These are phyloP conservation scores for Corella eumyota DNA, from an alignment of 23 tunicate genomes.

Conservation along the genomic window DNA sequence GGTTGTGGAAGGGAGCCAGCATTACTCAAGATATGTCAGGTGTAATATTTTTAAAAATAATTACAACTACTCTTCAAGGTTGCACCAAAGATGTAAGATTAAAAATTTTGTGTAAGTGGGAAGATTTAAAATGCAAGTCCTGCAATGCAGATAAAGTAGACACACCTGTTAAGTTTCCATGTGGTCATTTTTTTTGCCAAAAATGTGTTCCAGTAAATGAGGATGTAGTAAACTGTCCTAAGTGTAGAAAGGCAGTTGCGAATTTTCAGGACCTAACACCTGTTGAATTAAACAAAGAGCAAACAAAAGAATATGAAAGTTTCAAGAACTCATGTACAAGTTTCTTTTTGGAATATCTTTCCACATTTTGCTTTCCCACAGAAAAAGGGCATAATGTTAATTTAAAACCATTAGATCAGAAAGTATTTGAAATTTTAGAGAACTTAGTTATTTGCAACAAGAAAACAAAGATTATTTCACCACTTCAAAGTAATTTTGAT, in stretches of 20 bases:
- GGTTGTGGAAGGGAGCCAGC: constrained; percentile 21
- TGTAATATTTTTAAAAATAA: constrained; percentile 28
- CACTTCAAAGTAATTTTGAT: constrained; percentile 9
- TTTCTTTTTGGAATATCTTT: constrained; percentile 47
- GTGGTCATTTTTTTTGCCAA: constrained; percentile 28
- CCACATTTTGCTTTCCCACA: constrained; percentile 28
- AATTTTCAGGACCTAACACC: not conserved
- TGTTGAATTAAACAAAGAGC: constrained; percentile 2
- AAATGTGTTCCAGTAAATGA: constrained; percentile 23
- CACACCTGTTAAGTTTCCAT: constrained; percentile 18
- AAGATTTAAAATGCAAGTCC: constrained; percentile 11
- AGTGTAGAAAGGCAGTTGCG: constrained; percentile 13
- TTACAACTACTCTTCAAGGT: constrained; percentile 22
- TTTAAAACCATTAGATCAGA: constrained; percentile 5
- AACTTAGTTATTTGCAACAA: constrained; percentile 28
- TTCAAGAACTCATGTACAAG: constrained; percentile 39
- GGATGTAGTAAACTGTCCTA: constrained; percentile 18
- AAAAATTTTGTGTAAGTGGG: constrained; percentile 13
- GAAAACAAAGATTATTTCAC: constrained; percentile 1
- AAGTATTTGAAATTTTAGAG: constrained; percentile 9
- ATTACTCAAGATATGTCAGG: not conserved
- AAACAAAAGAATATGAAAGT: constrained; percentile 5
- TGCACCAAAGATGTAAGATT: constrained; percentile 31
- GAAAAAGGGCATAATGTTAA: not conserved
- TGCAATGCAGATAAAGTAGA: constrained; percentile 17